phyloP scores from a whole-genome alignment of 2,888 invertebrate genomes.

The Liodrosophila aerea region DNA sequence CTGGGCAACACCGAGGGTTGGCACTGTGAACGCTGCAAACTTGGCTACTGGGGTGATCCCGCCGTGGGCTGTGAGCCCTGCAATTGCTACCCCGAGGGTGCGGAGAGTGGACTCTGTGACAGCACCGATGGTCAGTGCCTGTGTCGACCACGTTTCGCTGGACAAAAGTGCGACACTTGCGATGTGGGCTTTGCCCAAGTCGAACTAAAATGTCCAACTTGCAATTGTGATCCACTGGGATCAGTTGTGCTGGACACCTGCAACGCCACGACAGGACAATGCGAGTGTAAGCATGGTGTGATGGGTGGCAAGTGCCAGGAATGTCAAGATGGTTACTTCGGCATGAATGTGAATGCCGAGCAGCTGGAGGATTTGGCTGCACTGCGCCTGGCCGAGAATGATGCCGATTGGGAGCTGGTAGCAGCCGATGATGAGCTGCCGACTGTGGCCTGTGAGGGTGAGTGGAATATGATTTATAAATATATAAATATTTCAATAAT shows the following conservation, averaged over 20 bases:
- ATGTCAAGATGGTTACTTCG: conserved; percentile 89
- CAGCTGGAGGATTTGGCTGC: conserved; percentile 60
- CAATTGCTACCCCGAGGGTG: conserved; percentile 89
- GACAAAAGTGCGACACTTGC: conserved; percentile 88
- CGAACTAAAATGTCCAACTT: conserved; percentile 90
- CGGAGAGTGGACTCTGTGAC: conserved; percentile 88
- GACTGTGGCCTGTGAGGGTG: conserved; percentile 77
- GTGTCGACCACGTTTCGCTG: conserved; percentile 88
- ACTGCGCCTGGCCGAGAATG: conserved; percentile 46
- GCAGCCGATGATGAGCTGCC: conserved; percentile 23
- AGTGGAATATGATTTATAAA: conserved; percentile 50
- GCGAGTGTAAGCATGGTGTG: conserved; percentile 90
- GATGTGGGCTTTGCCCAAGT: conserved; percentile 88
- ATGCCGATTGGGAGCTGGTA: conserved; percentile 62
- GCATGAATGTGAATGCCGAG: conserved; percentile 82
- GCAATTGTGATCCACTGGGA: conserved; percentile 89
- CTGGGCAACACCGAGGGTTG: conserved; percentile 86
- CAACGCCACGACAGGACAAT: conserved; percentile 89
- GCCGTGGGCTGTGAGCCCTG: conserved; percentile 87
- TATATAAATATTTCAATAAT: background rate
- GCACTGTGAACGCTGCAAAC: conserved; percentile 87
- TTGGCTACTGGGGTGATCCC: conserved; percentile 87
- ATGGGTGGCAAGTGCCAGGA: conserved; percentile 89
- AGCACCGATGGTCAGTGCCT: conserved; percentile 88
- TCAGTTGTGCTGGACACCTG: conserved; percentile 86